Base-by-base conservation (phyloP, 2,797 vertebrate genomes). In the Pitangus sulphuratus region DNA sequence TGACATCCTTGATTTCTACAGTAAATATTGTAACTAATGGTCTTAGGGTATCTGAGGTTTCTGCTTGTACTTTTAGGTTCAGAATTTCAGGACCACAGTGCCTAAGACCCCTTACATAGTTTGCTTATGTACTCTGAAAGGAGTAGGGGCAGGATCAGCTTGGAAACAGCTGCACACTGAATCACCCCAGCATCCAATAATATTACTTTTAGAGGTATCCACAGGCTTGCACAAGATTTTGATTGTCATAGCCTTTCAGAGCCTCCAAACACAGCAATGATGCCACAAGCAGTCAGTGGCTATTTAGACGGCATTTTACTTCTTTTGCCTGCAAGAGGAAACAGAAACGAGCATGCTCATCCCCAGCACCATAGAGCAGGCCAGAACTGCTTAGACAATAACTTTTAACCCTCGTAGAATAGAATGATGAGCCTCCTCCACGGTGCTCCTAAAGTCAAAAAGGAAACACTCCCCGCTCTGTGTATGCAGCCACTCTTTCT, bases 131-230 rank as follows among this genome's bases (percentile, higher is more conserved):
- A 56, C 15, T 61, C 62, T 44, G 13, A 74, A 71, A n/a, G 11
- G 21, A 25, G 4, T 8, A 61, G 13, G 21, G 26, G 19, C 8
- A 81, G 9, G 20, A 44, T 30, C 18, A 69, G 19, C 39, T 57
- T 62, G 50, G 35, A 31, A 22, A 26, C 45, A 61, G 39, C 44
- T 50, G 39, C 68, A 14, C 17, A 31, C 4, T 11, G 20, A 86
- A 71, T 39, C 17, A 47, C 56, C 28, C 56, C 0, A 0, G 10
- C 22, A 70, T 50, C 19, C 4, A 5, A 6, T 24, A 37, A 62
- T 12, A 21, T n/a, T 40, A 21, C 45, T 54, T 72, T 61, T 26
- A 87, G n/a, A 80, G 31, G 42, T 9, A n/a, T 5, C 11, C 39
- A 37, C 7, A 25, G 11, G 26, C 75, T 83, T 57, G n/a, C 16